Percentiles rank a stretch among this genome's conserved stretches.
Evolutionary conservation across 2,888 invertebrate species (phyloP).

Genomic region (Hoplodrina ambigua): DNA sequence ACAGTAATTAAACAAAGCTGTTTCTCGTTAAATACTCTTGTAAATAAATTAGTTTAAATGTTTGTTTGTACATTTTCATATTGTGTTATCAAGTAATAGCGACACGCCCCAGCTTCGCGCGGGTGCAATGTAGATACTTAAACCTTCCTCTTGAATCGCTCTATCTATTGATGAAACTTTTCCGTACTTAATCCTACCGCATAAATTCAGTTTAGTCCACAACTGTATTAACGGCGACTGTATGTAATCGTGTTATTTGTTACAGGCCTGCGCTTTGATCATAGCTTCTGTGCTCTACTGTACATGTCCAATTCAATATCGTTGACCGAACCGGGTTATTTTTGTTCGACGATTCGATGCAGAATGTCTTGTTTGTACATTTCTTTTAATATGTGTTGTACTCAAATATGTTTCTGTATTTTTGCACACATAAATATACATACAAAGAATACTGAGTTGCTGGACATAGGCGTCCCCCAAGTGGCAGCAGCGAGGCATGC

Average conservation of each 20-base stretch:
- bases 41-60: no score
- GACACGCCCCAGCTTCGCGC: no score
- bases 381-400: background rate
- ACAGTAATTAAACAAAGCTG: no score
- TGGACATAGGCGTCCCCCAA: no score
- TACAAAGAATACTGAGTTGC: no score
- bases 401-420: background rate
- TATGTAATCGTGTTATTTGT: conserved; percentile 12
- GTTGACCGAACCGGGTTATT: background rate
- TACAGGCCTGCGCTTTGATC: conserved; percentile 11
- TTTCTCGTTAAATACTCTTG: no score
- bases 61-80: no score
- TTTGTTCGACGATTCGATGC: background rate
- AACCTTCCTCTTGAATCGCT: no score
- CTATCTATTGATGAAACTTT: no score
- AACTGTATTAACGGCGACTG: conserved; percentile 38
- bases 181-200: conserved; percentile 5
- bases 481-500: no score
- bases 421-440: background rate
- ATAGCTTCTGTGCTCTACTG: conserved; percentile 2
- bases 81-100: no score
- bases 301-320: conserved; percentile 11
- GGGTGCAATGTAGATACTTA: no score
- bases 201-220: conserved; percentile 15
- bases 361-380: background rate